Percentiles rank a stretch among this genome's conserved stretches.
Conservation (phyloP, 2,797 vertebrate species). For the Tenualosa thibaudeaui region DNA sequence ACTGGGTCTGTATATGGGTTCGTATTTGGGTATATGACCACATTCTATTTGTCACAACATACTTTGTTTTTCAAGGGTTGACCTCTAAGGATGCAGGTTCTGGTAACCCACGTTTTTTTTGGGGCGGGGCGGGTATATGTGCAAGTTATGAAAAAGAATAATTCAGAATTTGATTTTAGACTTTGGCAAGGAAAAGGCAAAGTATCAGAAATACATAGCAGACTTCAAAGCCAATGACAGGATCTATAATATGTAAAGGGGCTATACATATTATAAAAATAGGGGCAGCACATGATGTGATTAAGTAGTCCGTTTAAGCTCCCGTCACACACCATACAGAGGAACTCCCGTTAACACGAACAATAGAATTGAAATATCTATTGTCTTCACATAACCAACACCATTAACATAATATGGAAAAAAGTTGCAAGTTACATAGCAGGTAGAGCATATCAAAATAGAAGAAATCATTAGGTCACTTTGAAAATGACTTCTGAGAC, state of each 20-base stretch:
- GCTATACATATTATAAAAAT: background rate
- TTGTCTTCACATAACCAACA: background rate
- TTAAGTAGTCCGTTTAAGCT: background rate
- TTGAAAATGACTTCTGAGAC: background rate
- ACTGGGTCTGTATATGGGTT: background rate
- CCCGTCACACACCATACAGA: conserved; percentile 24
- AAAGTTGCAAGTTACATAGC: background rate
- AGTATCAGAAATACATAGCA: background rate
- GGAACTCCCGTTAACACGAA: background rate
- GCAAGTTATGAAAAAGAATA: background rate
- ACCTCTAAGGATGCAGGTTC: background rate
- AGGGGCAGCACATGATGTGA: background rate
- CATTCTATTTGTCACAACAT: background rate
- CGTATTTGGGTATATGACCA: background rate
- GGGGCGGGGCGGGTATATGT: background rate
- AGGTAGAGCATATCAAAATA: background rate
- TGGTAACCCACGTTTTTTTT: background rate
- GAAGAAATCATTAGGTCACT: background rate
- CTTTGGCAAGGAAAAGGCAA: background rate
- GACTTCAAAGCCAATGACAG: background rate
- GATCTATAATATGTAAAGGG: background rate
- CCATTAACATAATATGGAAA: background rate
- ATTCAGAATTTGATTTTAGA: background rate
- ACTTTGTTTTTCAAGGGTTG: background rate
- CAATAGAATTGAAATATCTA: conserved; percentile 14